Conservation (phyloP, 53 echinoderm and acorn worm species). For the Glandiceps talaboti region DNA sequence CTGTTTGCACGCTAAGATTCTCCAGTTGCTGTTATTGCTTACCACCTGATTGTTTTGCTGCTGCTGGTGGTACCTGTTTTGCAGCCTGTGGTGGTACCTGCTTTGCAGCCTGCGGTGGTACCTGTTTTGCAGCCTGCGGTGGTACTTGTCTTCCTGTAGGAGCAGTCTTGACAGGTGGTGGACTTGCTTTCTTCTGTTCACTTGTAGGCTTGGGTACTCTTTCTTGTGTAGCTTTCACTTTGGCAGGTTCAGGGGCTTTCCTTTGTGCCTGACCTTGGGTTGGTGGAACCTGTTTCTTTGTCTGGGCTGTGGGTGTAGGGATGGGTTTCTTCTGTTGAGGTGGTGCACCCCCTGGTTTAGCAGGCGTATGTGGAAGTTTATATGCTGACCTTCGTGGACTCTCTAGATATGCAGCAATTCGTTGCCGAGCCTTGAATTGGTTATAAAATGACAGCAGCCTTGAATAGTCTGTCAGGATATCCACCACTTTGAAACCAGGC, state of each 20-base stretch:
- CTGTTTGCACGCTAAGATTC: too few relatives aligned
- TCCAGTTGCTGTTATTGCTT: too few relatives aligned
- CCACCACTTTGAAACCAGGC: slow-evolving; percentile 51
- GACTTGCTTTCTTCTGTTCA: not conserved
- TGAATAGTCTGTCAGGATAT: slow-evolving; percentile 50
- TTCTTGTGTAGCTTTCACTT: not conserved
- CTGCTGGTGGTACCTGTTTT: not conserved
- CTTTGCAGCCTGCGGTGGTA: not conserved
- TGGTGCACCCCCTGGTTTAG: not conserved
- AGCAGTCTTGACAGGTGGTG: too few relatives aligned
- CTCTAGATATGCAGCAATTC: slow-evolving; percentile 42
- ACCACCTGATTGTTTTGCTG: too few relatives aligned
- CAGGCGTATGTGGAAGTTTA: slow-evolving; percentile 44
- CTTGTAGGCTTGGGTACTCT: not conserved
- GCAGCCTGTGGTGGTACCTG: not conserved
- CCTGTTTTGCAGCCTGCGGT: not conserved
- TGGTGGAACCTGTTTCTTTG: not conserved
- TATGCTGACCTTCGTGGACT: slow-evolving; percentile 46
- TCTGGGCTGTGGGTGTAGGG: not conserved
- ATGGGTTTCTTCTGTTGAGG: not conserved
- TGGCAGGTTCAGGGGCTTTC: not conserved
- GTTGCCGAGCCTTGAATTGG: slow-evolving; percentile 41
- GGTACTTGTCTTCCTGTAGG: not conserved
- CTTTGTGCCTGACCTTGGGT: not conserved
- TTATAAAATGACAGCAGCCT: slow-evolving; percentile 86